Evolutionary conservation across 2,113 vertebrate species (phyloP).

Genomic region (Entomyzon cyanotis): DNA sequence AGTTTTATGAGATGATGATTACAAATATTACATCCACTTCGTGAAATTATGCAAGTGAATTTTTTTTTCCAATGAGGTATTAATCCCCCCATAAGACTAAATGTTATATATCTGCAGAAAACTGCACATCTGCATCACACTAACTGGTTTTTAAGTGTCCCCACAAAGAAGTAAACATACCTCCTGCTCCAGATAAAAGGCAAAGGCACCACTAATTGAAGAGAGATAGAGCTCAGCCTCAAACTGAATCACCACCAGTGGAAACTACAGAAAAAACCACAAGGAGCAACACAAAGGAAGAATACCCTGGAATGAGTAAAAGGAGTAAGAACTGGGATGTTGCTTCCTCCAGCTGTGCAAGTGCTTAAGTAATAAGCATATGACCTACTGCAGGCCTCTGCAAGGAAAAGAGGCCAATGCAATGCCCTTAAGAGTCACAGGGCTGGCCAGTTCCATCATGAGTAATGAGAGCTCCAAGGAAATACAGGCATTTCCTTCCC

Average conservation of each 20-base stretch:
- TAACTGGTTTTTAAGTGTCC: neutral
- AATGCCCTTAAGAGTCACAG: neutral
- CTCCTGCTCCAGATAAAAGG: neutral
- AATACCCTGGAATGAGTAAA: neutral
- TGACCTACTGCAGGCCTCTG: neutral
- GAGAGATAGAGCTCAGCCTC: neutral
- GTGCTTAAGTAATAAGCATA: neutral
- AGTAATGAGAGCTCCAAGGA: neutral
- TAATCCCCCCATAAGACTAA: neutral
- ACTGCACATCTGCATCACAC: neutral
- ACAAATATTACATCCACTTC: neutral
- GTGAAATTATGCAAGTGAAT: neutral
- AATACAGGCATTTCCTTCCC: constrained; percentile 18
- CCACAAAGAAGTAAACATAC: neutral
- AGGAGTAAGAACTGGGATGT: neutral
- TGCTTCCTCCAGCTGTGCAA: neutral
- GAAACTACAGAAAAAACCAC: neutral
- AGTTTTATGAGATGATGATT: neutral
- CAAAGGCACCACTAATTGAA: neutral
- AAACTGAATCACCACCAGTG: neutral
- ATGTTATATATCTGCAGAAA: neutral
- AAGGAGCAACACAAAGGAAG: neutral
- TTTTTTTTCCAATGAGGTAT: constrained; percentile 4
- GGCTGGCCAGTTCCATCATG: neutral
- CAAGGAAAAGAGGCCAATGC: neutral